A percentile compares a stretch with the other conserved stretches of the same genome.
phyloP scores from a whole-genome alignment of 2,888 invertebrate genomes.

The Agrotis ipsilon region DNA sequence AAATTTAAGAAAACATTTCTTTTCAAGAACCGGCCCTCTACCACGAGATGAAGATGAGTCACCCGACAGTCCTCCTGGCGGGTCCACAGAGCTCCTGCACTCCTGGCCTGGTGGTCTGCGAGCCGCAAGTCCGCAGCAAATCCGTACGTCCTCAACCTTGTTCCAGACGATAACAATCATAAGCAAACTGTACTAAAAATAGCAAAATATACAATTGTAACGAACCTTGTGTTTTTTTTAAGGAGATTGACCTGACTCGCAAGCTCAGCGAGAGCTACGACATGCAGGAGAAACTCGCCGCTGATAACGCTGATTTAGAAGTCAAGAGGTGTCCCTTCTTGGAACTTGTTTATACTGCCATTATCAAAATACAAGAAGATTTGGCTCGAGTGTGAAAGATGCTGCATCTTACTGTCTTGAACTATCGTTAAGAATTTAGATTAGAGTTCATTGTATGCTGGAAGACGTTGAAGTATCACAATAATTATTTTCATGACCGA shows the following conservation, averaged over 20 bases:
- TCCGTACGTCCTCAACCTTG: constrained; percentile 80
- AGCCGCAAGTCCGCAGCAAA: constrained; percentile 78
- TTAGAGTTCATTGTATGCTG: too few relatives aligned
- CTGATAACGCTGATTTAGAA: constrained; percentile 93
- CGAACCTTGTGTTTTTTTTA: constrained; percentile 68
- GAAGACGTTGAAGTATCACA: too few relatives aligned
- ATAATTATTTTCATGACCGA: too few relatives aligned
- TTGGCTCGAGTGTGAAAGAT: neutral
- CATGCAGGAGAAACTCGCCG: constrained; percentile 93
- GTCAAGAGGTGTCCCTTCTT: constrained; percentile 90
- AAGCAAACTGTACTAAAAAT: constrained; percentile 36
- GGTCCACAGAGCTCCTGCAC: constrained; percentile 55
- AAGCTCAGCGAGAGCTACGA: constrained; percentile 92
- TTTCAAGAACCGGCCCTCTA: constrained; percentile 74
- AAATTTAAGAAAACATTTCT: neutral
- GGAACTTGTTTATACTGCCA: constrained; percentile 22
- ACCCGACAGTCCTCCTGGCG: constrained; percentile 76
- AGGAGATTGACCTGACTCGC: constrained; percentile 89
- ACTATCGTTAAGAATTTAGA: too few relatives aligned
- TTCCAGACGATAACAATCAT: constrained; percentile 34
- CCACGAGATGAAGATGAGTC: constrained; percentile 81
- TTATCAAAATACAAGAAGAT: neutral
- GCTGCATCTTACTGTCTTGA: too few relatives aligned
- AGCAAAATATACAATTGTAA: constrained; percentile 60
- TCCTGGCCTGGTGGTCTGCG: constrained; percentile 62